A percentile compares a stretch with the other conserved stretches of the same genome.
phyloP scores from a whole-genome alignment of 1,140 invertebrate genomes.

The Pantala flavescens region DNA sequence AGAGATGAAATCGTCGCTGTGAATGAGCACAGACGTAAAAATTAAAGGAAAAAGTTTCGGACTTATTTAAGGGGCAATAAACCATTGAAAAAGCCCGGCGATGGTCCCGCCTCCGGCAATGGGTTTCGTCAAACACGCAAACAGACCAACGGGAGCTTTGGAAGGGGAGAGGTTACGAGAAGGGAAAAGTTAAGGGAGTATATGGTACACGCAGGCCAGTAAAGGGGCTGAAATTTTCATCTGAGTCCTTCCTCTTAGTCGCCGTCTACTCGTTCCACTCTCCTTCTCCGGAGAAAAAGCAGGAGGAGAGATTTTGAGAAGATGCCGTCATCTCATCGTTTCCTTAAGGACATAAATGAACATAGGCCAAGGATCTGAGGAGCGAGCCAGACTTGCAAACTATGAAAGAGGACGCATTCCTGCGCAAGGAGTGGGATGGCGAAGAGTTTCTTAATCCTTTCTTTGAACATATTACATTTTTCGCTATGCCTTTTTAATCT shows the following conservation, averaged over 20 bases:
- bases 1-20: too few species aligned
- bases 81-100: neutral
- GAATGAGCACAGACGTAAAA: too few species aligned
- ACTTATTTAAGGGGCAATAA: neutral
- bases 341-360: too few species aligned
- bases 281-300: neutral
- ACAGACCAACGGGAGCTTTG: neutral
- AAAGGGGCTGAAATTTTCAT: slow-evolving; percentile 5
- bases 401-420: too few species aligned
- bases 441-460: too few species aligned
- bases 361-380: too few species aligned
- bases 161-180: neutral
- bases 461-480: too few species aligned
- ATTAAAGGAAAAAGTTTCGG: neutral
- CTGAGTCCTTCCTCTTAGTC: neutral
- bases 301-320: neutral
- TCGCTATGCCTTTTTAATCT: too few species aligned
- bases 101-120: too few species aligned
- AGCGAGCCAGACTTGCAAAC: too few species aligned
- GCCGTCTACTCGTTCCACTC: neutral
- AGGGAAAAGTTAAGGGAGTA: neutral
- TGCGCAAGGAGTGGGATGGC: too few species aligned
- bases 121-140: neutral
- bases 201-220: neutral
- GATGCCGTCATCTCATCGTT: too few species aligned